phyloP scores from a whole-genome alignment of 37 sponge, comb jelly and placozoan genomes.

The Chondrosia reniformis region DNA sequence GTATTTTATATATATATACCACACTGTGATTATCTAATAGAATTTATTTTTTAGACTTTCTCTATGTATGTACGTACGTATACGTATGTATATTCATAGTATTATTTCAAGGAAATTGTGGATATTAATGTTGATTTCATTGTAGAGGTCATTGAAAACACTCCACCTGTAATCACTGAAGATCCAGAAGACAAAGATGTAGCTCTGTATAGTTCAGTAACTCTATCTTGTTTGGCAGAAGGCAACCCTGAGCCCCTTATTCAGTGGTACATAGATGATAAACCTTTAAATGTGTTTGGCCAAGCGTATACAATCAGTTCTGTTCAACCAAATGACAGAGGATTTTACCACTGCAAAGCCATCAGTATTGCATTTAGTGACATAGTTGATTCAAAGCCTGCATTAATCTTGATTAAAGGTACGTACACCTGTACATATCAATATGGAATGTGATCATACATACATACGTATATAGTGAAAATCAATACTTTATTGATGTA shows the following conservation, averaged over 20 bases:
- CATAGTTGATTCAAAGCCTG: not conserved
- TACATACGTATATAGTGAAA: not conserved
- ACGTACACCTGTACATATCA: no score
- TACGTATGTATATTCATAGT: no score
- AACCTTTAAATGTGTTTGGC: not conserved
- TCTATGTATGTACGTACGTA: no score
- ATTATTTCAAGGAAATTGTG: no score
- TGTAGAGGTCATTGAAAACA: no score
- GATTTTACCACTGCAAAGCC: slow-evolving; percentile 17
- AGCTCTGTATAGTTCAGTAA: not conserved
- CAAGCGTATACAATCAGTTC: not conserved
- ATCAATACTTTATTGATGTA: no score
- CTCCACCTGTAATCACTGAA: not conserved
- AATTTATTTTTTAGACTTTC: no score
- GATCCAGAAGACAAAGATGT: not conserved
- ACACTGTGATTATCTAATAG: no score
- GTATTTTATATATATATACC: no score
- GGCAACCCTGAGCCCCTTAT: slow-evolving; percentile 17
- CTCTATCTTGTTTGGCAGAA: not conserved
- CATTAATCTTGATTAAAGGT: not conserved
- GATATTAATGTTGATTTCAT: no score
- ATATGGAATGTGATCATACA: not conserved
- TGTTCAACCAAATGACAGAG: slow-evolving; percentile 1
- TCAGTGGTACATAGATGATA: not conserved
- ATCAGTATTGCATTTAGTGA: not conserved